Base-by-base conservation (phyloP, 2,113 vertebrate species). In the Neofelis nebulosa region DNA sequence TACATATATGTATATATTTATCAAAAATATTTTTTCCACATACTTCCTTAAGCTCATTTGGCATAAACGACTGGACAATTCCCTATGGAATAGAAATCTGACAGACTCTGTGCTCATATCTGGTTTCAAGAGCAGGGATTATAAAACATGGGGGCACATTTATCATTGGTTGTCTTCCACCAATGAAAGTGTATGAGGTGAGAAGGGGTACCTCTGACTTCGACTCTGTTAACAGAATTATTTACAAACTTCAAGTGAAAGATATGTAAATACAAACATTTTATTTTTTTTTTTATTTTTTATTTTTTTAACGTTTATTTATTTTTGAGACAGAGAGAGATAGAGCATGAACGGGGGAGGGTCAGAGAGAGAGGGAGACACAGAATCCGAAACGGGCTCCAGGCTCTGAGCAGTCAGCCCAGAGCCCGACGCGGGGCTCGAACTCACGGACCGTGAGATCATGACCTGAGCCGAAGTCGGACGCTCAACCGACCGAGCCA, bases 91-190 rank as follows among this genome's bases (percentile, higher is more conserved):
- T 0, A 95, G 48, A 89, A 83, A 89, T 50, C 38, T 71, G 89
- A 71, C 13, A 91, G 50, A 92, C n/a, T 31, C n/a, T 61, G 11
- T 31, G 15, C 19, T 83, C 88, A 57, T 16, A 83, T n/a, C 23
- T 74, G 79, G 71, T 95, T 95, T 97, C 38, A 93, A 19, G 9
- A 97, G 91, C 25, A 93, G 18, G 52, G 63, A 87, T 23, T 93
- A 78, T 89, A n/a, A 55, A 61, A 97, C 33, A 13, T 5, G 4
- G 63, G 82, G 50, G 36, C 2, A 7, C 4, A 52, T 80, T 36
- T 80, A 74, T 94, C 74, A 96, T 68, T 66, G 36, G 16, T 31
- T 92, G 55, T 79, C 15, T 55, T 55, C 31, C 36, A 92, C 90
- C 95, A 69, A 76, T 55, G 73, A 80, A 92, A 45, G 25, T 86